Evolutionary conservation across 2,797 vertebrate species (phyloP).

Genomic region (Aythya fuligula): DNA sequence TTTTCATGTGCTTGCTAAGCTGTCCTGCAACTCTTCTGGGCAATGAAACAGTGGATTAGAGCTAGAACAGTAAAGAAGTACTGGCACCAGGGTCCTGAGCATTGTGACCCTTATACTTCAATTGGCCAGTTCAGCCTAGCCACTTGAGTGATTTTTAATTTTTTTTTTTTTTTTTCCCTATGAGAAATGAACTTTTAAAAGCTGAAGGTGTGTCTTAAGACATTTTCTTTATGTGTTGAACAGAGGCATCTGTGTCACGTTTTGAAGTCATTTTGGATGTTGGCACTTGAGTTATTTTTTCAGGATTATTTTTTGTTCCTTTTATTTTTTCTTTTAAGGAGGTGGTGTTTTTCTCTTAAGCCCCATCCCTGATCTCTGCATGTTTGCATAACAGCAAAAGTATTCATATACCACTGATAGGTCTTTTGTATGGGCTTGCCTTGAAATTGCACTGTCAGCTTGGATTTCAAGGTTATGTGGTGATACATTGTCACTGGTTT

Average conservation of each 20-base stretch:
- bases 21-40: neutral
- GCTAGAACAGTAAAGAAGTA: neutral
- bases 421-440: neutral
- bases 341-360: neutral
- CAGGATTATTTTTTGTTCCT: neutral
- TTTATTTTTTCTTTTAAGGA: neutral
- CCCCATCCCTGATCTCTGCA: fast-evolving
- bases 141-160: neutral
- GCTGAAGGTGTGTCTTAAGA: neutral
- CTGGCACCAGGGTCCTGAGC: neutral
- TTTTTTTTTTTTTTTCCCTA: neutral
- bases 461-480: neutral
- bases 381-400: neutral
- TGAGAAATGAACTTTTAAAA: neutral
- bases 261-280: neutral
- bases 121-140: neutral
- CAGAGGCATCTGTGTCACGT: fast-evolving
- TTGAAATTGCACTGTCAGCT: neutral
- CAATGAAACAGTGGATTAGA: neutral
- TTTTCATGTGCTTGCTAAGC: neutral
- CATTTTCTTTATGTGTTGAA: neutral
- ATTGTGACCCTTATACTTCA: neutral
- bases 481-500: neutral
- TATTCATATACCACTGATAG: neutral
- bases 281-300: neutral